A percentile compares a stretch with the other conserved stretches of the same genome.
Conservation (phyloP, 2,113 vertebrate species). For the Vidua chalybeata region DNA sequence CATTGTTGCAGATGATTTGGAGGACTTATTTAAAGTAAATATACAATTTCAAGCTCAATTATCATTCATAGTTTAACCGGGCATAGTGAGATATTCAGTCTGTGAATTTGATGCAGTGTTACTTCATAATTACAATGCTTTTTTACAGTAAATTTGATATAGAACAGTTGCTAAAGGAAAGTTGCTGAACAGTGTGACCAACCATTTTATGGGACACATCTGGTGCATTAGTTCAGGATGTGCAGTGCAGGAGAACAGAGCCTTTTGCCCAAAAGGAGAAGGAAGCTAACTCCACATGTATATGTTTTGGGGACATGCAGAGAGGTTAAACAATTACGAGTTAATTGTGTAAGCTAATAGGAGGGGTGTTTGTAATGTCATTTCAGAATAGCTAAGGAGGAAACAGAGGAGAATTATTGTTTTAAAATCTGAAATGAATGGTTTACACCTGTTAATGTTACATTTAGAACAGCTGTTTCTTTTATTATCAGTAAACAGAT, state of each 20-base stretch:
- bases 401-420: conserved; percentile 73
- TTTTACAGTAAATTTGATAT: conserved; percentile 80
- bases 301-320: conserved; percentile 51
- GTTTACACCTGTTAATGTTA: conserved; percentile 82
- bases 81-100: conserved; percentile 53
- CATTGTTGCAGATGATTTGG: conserved; percentile 68
- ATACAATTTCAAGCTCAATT: conserved; percentile 79
- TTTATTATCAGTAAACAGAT: conserved; percentile 87
- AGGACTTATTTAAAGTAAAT: conserved; percentile 78
- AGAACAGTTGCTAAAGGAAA: conserved; percentile 79
- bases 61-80: conserved; percentile 68
- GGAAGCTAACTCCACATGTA: conserved; percentile 70
- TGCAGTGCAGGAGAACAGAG: conserved; percentile 71
- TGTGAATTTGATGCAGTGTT: conserved; percentile 75
- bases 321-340: conserved; percentile 63
- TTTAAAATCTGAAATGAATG: conserved; percentile 73
- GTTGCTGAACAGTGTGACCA: conserved; percentile 75
- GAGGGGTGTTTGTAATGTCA: conserved; percentile 63
- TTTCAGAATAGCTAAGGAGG: conserved; percentile 69
- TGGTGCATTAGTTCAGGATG: conserved; percentile 81
- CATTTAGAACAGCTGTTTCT: conserved; percentile 81
- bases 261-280: conserved; percentile 63
- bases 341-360: conserved; percentile 70
- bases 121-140: conserved; percentile 75
- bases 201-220: conserved; percentile 80